phyloP scores from a whole-genome alignment of 2,888 invertebrate species.

The Cyrtodaria siliqua region DNA sequence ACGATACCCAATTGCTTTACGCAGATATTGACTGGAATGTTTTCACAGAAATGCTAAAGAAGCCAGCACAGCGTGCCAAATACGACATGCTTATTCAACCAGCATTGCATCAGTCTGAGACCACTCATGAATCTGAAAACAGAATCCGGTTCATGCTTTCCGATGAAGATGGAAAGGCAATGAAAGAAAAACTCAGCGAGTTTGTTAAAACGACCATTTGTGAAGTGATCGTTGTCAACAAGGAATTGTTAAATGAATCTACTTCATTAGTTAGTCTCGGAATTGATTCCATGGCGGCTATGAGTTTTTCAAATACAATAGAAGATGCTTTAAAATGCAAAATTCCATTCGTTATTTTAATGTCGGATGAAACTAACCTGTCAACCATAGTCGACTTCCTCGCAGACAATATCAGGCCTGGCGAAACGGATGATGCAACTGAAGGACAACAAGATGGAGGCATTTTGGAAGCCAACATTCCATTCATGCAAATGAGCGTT shows the following conservation, averaged over 20 bases:
- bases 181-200: not conserved
- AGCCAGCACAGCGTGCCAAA: not conserved
- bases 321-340: not conserved
- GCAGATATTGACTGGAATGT: constrained; percentile 55
- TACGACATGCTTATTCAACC: too few relatives aligned
- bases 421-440: too few relatives aligned
- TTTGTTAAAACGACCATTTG: not conserved
- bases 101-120: too few relatives aligned
- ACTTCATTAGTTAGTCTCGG: not conserved
- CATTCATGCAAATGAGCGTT: constrained; percentile 18
- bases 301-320: constrained; percentile 14
- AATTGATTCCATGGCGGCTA: constrained; percentile 17
- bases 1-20: constrained; percentile 50
- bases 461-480: not conserved
- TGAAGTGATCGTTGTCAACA: not conserved
- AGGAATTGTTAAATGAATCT: not conserved
- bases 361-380: constrained; percentile 4
- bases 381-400: not conserved
- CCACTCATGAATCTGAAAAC: too few relatives aligned
- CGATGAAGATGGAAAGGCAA: not conserved
- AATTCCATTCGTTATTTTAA: constrained; percentile 4
- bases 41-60: not conserved
- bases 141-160: too few relatives aligned
- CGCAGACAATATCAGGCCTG: too few relatives aligned
- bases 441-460: too few relatives aligned